Conservation (phyloP, 2,797 vertebrate genomes). For the Novumbra hubbsi region DNA sequence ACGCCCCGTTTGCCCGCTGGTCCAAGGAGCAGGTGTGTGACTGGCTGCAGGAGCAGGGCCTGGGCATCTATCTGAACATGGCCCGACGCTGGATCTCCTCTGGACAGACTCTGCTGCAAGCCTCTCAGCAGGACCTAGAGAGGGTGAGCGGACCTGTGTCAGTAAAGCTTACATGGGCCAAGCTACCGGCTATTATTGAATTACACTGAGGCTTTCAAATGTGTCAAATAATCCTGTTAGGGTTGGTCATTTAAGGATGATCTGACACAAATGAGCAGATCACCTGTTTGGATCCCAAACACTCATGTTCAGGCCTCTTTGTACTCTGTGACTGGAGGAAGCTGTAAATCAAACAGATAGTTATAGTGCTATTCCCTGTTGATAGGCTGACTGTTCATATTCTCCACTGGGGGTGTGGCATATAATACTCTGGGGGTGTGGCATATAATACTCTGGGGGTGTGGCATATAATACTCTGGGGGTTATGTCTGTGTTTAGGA, state of each 20-base stretch:
- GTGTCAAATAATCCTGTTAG: neutral
- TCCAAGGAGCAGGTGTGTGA: constrained; percentile 93
- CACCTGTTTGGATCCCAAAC: too few relatives aligned
- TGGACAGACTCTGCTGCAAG: constrained; percentile 94
- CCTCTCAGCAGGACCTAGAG: constrained; percentile 94
- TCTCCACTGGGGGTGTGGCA: neutral
- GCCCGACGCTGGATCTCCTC: constrained; percentile 91
- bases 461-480: neutral
- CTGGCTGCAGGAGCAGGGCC: constrained; percentile 93
- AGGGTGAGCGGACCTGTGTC: constrained; percentile 74
- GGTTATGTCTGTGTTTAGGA: constrained; percentile 72
- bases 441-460: neutral
- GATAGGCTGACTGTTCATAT: neutral
- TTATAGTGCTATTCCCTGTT: constrained; percentile 10
- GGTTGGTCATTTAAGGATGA: neutral
- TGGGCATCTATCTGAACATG: constrained; percentile 85
- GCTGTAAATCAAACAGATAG: constrained; percentile 5
- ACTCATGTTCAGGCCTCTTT: neutral
- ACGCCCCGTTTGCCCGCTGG: constrained; percentile 96
- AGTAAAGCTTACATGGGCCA: neutral
- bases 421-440: constrained; percentile 7
- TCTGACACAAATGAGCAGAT: neutral
- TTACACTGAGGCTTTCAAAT: neutral
- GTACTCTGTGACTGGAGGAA: neutral
- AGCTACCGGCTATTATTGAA: neutral